Evolutionary conservation across 2,888 invertebrate genomes (phyloP).

Genomic region (Anthrax anthrax): DNA sequence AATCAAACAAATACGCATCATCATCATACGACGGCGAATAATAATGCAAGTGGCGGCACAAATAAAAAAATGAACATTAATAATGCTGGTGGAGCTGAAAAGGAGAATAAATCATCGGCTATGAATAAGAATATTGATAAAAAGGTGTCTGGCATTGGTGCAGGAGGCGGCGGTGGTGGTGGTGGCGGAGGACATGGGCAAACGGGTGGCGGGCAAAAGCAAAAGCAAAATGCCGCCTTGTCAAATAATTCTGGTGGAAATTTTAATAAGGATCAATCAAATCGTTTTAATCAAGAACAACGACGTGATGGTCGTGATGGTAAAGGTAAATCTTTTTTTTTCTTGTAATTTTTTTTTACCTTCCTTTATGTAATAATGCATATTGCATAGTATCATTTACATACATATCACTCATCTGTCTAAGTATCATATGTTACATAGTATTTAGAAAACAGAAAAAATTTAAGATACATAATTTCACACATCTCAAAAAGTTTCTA

Average conservation of each 20-base stretch:
- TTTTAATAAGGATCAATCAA: slow-evolving; percentile 8
- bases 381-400: too few relatives aligned
- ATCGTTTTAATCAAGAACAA: slow-evolving; percentile 25
- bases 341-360: too few relatives aligned
- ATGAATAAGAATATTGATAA: slow-evolving; percentile 25
- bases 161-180: neutral
- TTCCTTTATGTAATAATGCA: too few relatives aligned
- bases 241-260: neutral
- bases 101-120: slow-evolving; percentile 32
- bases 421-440: too few relatives aligned
- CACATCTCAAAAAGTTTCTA: too few relatives aligned
- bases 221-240: neutral
- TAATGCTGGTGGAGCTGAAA: slow-evolving; percentile 20
- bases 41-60: neutral
- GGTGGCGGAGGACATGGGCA: neutral
- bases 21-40: slow-evolving; percentile 1
- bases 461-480: too few relatives aligned
- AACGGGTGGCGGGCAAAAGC: slow-evolving; percentile 2
- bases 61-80: slow-evolving; percentile 1
- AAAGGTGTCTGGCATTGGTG: neutral
- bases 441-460: too few relatives aligned
- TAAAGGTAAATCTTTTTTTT: neutral
- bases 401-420: too few relatives aligned
- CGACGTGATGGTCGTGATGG: slow-evolving; percentile 29
- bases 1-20: neutral